Conservation (phyloP, 1,140 invertebrate species). For the Orchestia grillus region DNA sequence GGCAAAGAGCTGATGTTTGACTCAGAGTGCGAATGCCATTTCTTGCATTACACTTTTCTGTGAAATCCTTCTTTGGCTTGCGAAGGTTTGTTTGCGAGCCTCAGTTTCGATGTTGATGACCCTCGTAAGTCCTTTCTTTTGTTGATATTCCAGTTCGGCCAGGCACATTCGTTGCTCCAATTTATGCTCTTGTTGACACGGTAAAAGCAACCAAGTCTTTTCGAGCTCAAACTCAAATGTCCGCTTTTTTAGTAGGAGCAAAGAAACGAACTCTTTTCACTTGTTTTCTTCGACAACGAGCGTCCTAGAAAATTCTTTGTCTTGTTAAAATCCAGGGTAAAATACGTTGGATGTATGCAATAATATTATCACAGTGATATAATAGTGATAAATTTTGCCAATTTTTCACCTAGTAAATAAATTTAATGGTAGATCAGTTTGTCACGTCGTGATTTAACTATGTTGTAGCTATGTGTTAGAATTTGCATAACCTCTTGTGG, state of each 20-base stretch:
- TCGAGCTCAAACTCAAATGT: neutral
- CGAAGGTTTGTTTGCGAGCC: slow-evolving; percentile 3
- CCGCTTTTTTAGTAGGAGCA: neutral
- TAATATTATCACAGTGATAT: neutral
- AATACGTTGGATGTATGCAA: neutral
- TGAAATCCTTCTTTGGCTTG: neutral
- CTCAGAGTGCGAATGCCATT: neutral
- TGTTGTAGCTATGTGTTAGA: too few species aligned
- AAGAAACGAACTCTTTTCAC: neutral
- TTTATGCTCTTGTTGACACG: slow-evolving; percentile 44
- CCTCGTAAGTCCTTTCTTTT: slow-evolving; percentile 10
- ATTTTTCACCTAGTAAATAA: too few species aligned
- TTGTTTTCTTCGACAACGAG: neutral
- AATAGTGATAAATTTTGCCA: too few species aligned
- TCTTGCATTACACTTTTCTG: neutral
- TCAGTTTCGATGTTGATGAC: slow-evolving; percentile 9
- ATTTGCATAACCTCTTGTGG: too few species aligned
- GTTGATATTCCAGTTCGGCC: slow-evolving; percentile 17
- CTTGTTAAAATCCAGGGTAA: neutral
- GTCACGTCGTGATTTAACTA: too few species aligned
- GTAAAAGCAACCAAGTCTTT: neutral
- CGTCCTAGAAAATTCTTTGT: neutral
- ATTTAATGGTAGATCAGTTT: too few species aligned
- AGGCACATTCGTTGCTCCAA: slow-evolving; percentile 6
- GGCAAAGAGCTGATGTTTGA: neutral